These are phyloP conservation scores for Cheilosia variabilis DNA, from an alignment of 2,888 invertebrate genomes.

Conservation along the genomic window DNA sequence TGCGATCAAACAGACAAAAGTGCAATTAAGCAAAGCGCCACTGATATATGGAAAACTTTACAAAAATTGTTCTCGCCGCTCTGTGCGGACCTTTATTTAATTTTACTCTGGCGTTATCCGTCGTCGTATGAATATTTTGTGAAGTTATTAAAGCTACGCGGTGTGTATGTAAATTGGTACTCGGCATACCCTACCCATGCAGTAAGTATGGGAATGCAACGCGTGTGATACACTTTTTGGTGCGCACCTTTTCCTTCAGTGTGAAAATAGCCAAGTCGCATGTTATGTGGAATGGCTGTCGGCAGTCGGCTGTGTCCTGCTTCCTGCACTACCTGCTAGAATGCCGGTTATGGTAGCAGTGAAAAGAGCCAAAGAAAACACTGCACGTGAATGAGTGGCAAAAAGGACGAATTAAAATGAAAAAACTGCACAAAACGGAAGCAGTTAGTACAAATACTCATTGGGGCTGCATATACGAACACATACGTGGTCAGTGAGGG, in stretches of 20 bases:
- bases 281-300: slow-evolving; percentile 14
- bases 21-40: slow-evolving; percentile 73
- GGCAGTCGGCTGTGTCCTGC: slow-evolving; percentile 35
- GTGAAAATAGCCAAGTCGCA: slow-evolving; percentile 42
- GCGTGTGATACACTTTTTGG: slow-evolving; percentile 48
- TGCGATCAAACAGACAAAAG: slow-evolving; percentile 71
- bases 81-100: slow-evolving; percentile 57
- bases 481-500: not conserved
- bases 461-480: not conserved
- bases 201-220: slow-evolving; percentile 57
- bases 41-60: slow-evolving; percentile 45
- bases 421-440: slow-evolving; percentile 73
- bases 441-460: slow-evolving; percentile 65
- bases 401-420: slow-evolving; percentile 60
- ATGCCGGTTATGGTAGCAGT: slow-evolving; percentile 35
- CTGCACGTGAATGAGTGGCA: slow-evolving; percentile 11
- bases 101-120: slow-evolving; percentile 65
- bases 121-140: slow-evolving; percentile 32
- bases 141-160: slow-evolving; percentile 57
- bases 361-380: slow-evolving; percentile 40
- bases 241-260: slow-evolving; percentile 37
- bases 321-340: slow-evolving; percentile 49
- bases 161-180: slow-evolving; percentile 46
- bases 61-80: slow-evolving; percentile 29
- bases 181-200: not conserved